phyloP scores from a whole-genome alignment of 2,113 vertebrate species.

The Lepus timidus region DNA sequence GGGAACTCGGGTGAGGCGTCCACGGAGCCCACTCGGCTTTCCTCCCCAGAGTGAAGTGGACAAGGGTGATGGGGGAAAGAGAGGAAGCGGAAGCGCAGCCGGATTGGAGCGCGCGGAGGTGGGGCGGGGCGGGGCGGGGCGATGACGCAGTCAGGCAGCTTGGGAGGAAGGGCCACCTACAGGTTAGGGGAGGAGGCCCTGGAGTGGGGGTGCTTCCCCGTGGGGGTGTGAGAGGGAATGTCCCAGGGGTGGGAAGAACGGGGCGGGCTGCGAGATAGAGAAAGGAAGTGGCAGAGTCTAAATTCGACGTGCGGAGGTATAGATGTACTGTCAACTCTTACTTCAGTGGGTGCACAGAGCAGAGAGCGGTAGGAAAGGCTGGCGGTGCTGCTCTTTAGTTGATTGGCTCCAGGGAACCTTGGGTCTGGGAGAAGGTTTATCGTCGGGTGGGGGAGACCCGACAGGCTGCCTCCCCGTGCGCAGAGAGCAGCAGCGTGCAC shows the following conservation, averaged over 20 bases:
- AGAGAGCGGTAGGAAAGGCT: background rate
- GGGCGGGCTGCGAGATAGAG: background rate
- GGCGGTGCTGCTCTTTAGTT: conserved; percentile 29
- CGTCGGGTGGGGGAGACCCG: too few relatives aligned
- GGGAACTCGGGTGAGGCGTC: background rate
- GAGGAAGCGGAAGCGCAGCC: background rate
- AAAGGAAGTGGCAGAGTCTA: background rate
- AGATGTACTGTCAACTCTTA: background rate
- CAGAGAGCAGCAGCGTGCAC: too few relatives aligned
- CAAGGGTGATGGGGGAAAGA: background rate
- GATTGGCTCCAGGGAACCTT: background rate
- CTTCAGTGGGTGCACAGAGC: background rate
- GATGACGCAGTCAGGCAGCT: background rate
- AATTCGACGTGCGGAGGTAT: background rate
- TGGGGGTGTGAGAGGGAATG: background rate
- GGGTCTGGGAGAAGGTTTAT: too few relatives aligned
- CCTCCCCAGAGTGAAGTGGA: background rate
- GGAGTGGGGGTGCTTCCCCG: background rate
- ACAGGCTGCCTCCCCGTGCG: too few relatives aligned
- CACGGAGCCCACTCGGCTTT: background rate
- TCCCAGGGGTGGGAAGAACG: background rate
- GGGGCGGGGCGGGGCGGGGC: background rate
- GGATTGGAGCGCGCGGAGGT: background rate
- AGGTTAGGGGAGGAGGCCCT: background rate
- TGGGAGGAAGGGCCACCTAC: background rate